Percentiles rank a stretch among this genome's conserved stretches.
Conservation (phyloP, 2,888 invertebrate genomes). For the Aporophyla nigra region DNA sequence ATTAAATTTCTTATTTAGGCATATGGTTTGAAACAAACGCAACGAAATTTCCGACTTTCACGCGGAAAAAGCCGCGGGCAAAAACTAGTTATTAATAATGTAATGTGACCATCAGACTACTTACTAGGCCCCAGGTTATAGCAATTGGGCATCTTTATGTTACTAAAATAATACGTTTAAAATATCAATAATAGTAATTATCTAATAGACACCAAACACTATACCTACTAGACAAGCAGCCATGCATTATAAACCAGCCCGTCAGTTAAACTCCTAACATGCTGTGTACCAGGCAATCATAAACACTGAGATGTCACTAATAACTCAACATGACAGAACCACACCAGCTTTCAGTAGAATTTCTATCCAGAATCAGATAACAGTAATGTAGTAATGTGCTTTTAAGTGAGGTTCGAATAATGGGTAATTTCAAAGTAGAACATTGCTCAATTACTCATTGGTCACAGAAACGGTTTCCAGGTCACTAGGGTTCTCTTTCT, state of each 20-base stretch:
- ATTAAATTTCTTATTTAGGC: too few species aligned
- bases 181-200: not conserved
- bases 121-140: not conserved
- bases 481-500: slow-evolving; percentile 4
- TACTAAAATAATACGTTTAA: not conserved
- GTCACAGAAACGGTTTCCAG: not conserved
- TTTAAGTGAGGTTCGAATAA: slow-evolving; percentile 41
- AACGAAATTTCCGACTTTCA: too few species aligned
- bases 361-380: slow-evolving; percentile 37
- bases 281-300: slow-evolving; percentile 49
- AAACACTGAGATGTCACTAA: slow-evolving; percentile 37
- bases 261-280: slow-evolving; percentile 29
- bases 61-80: too few species aligned
- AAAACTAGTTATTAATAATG: too few species aligned
- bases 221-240: not conserved
- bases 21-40: too few species aligned
- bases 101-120: not conserved
- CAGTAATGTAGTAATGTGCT: slow-evolving; percentile 38
- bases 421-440: slow-evolving; percentile 18
- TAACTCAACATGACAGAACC: slow-evolving; percentile 40
- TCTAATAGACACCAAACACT: not conserved
- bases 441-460: not conserved
- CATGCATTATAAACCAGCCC: slow-evolving; percentile 33
- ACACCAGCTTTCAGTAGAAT: slow-evolving; percentile 18
- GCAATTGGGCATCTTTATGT: not conserved